These are phyloP conservation scores for Cerceris ruficornis DNA, from an alignment of 2,888 invertebrate species.

Conservation along the genomic window DNA sequence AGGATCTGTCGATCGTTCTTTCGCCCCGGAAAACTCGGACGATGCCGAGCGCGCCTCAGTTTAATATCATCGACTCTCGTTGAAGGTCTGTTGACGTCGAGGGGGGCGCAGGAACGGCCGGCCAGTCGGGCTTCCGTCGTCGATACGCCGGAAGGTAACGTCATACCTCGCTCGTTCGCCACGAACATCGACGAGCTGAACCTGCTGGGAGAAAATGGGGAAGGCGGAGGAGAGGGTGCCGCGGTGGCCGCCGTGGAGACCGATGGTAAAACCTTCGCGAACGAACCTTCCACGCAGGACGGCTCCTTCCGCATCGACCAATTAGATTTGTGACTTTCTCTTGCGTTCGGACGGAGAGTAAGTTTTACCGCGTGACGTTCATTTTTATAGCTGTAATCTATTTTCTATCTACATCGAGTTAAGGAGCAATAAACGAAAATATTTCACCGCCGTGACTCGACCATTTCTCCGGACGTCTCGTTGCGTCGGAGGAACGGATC, in stretches of 20 bases:
- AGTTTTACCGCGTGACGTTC: neutral
- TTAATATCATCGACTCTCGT: neutral
- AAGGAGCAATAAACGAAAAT: neutral
- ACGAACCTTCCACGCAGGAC: slow-evolving; percentile 30
- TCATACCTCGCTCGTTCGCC: slow-evolving; percentile 49
- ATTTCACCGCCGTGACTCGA: slow-evolving; percentile 12
- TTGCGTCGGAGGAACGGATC: too few species aligned
- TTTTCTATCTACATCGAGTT: slow-evolving; percentile 1
- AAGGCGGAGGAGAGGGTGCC: slow-evolving; percentile 7
- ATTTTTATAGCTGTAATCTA: neutral
- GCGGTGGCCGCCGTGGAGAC: slow-evolving; percentile 54
- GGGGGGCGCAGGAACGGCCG: neutral
- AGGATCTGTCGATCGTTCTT: neutral
- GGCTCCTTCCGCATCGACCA: slow-evolving; percentile 68
- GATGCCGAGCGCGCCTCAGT: neutral
- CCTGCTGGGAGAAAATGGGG: slow-evolving; percentile 67
- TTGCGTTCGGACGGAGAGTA: neutral
- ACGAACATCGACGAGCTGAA: slow-evolving; percentile 72
- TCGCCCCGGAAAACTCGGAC: too few species aligned
- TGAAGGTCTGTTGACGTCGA: slow-evolving; percentile 62
- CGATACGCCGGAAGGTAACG: neutral
- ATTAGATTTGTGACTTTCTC: slow-evolving; percentile 66
- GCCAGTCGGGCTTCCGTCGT: neutral
- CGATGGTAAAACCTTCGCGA: slow-evolving; percentile 44
- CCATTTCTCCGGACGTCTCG: slow-evolving; percentile 32